A percentile compares a stretch with the other conserved stretches of the same genome.
Conservation (phyloP, 1,140 invertebrate species). For the Dendroctonus ponderosae region DNA sequence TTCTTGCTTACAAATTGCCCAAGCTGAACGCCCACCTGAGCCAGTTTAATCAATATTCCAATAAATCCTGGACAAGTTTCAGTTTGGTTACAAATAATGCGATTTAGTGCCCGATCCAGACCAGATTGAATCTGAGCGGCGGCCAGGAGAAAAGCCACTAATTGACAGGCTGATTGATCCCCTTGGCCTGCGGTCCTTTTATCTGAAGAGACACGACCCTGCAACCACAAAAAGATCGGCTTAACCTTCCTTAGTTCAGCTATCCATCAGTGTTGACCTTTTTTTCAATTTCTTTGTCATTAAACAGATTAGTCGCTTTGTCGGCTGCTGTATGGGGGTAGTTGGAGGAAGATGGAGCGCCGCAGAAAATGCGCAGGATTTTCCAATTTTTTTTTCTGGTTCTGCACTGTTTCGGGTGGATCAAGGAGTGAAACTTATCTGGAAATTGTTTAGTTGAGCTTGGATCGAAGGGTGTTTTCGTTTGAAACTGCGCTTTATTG, state of each 20-base stretch:
- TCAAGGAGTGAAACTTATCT: too few species aligned
- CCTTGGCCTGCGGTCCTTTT: conserved; percentile 24
- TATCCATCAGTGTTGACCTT: conserved; percentile 14
- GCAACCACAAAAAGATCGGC: background rate
- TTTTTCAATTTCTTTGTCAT: conserved; percentile 21
- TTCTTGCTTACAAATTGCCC: too few species aligned
- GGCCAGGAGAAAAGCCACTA: conserved; percentile 17
- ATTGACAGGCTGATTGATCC: conserved; percentile 37
- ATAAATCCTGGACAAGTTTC: too few species aligned
- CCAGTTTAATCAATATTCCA: too few species aligned
- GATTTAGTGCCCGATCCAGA: conserved; percentile 12
- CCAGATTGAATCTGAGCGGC: background rate
- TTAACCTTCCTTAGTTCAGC: conserved; percentile 5
- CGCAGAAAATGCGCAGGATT: too few species aligned
- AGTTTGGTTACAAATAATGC: conserved; percentile 14
- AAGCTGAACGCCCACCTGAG: too few species aligned
- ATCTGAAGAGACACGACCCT: background rate
- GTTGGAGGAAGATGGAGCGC: background rate
- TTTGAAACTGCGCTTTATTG: too few species aligned
- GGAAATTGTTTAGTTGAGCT: too few species aligned
- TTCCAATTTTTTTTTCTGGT: too few species aligned
- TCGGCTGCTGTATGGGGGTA: background rate
- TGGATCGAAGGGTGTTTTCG: too few species aligned
- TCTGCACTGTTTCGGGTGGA: too few species aligned
- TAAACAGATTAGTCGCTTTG: conserved; percentile 16